Conservation (phyloP, 2,888 invertebrate genomes). For the Meta bourneti region DNA sequence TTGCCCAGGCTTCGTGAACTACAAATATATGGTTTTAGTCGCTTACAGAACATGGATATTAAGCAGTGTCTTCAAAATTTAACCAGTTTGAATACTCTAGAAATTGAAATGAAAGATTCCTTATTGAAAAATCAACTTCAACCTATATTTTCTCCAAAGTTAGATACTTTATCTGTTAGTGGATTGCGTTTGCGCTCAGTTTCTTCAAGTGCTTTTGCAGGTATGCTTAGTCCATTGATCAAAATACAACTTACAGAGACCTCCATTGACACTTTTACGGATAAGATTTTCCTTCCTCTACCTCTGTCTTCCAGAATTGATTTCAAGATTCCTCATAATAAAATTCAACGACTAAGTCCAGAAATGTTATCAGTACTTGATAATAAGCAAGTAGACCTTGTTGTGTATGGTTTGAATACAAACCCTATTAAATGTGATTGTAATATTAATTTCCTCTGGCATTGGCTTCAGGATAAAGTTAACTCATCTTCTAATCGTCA, state of each 20-base stretch:
- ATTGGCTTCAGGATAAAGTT: slow-evolving; percentile 84
- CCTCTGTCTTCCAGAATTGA: slow-evolving; percentile 91
- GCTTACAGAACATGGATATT: slow-evolving; percentile 87
- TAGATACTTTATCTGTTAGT: slow-evolving; percentile 87
- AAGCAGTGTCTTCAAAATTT: slow-evolving; percentile 89
- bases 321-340: slow-evolving; percentile 89
- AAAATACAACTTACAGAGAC: slow-evolving; percentile 90
- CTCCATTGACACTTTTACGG: slow-evolving; percentile 88
- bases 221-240: slow-evolving; percentile 85
- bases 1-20: slow-evolving; percentile 87
- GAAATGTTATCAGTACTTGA: slow-evolving; percentile 90
- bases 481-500: slow-evolving; percentile 43
- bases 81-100: slow-evolving; percentile 86
- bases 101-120: slow-evolving; percentile 92
- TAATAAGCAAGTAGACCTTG: slow-evolving; percentile 87
- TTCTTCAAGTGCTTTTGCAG: slow-evolving; percentile 91
- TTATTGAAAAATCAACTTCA: slow-evolving; percentile 87
- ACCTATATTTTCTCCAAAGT: slow-evolving; percentile 88
- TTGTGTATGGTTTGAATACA: slow-evolving; percentile 87
- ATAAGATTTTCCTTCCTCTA: slow-evolving; percentile 91
- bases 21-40: slow-evolving; percentile 88
- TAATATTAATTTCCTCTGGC: slow-evolving; percentile 88
- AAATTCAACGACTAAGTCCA: slow-evolving; percentile 87
- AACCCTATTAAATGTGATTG: slow-evolving; percentile 94
- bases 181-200: slow-evolving; percentile 88